Percentiles rank a stretch among this genome's conserved stretches.
Conservation (phyloP, 2,797 vertebrate species). For the Ceyx erithaca region DNA sequence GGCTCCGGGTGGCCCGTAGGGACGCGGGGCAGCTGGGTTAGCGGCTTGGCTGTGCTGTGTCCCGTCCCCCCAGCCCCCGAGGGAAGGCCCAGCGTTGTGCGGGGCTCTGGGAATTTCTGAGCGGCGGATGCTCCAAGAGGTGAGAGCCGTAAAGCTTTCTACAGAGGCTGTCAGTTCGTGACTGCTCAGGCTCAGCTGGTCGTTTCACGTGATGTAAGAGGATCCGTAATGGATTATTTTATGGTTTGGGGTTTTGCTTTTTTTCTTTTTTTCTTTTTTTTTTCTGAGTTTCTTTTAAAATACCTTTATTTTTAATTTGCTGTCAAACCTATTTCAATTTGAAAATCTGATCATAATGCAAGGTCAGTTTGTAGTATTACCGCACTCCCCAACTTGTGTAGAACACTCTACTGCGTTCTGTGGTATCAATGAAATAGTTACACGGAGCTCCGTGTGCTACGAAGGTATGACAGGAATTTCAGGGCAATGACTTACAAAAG, state of each 20-base stretch:
- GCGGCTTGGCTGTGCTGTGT: not conserved
- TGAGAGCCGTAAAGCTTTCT: not conserved
- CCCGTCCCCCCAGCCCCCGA: too few relatives aligned
- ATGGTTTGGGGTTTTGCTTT: not conserved
- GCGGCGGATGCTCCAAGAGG: not conserved
- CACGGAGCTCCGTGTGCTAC: not conserved
- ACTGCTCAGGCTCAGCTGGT: not conserved
- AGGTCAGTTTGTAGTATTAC: not conserved
- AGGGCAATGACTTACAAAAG: not conserved
- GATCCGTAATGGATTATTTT: not conserved
- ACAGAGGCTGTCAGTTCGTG: not conserved
- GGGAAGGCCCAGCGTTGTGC: not conserved
- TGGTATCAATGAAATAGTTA: not conserved
- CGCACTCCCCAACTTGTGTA: not conserved
- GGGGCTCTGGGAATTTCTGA: not conserved
- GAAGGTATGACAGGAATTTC: slow-evolving; percentile 17
- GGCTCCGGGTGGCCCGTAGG: not conserved
- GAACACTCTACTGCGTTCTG: not conserved
- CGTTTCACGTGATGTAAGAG: not conserved
- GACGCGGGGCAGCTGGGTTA: not conserved
- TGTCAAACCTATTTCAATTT: fast-evolving
- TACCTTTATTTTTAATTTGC: not conserved
- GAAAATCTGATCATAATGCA: not conserved
- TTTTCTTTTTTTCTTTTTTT: too few relatives aligned
- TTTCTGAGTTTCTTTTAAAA: too few relatives aligned